These are phyloP conservation scores for Sclerurus mexicanus DNA, from an alignment of 2,113 vertebrate species.

Conservation along the genomic window DNA sequence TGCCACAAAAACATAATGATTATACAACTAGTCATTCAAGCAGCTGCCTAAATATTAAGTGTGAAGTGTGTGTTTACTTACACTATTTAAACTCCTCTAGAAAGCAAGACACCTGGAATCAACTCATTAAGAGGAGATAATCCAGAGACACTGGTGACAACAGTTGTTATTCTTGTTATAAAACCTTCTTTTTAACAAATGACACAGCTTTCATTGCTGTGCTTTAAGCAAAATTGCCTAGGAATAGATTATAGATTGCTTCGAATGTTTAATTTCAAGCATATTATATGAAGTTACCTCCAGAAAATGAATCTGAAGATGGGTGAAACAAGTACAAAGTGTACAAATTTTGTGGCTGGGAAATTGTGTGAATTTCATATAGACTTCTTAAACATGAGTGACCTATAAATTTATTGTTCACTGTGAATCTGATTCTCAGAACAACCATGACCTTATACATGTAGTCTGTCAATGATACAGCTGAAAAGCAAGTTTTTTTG, in stretches of 20 bases:
- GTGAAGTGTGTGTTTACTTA: neutral
- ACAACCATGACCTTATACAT: neutral
- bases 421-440: neutral
- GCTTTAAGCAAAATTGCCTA: neutral
- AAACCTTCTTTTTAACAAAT: neutral
- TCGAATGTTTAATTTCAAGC: neutral
- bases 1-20: neutral
- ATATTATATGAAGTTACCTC: neutral
- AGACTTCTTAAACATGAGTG: neutral
- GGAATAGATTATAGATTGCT: neutral
- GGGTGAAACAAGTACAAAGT: neutral
- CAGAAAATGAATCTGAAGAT: neutral
- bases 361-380: neutral
- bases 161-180: neutral
- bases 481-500: neutral
- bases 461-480: neutral
- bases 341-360: neutral
- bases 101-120: neutral
- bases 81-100: neutral
- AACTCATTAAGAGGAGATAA: neutral
- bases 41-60: constrained; percentile 10
- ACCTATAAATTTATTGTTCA: neutral
- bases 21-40: neutral
- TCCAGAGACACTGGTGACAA: neutral
- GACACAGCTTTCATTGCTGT: neutral